phyloP scores from a whole-genome alignment of 2,888 invertebrate genomes.

The Metacarcinus magister region DNA sequence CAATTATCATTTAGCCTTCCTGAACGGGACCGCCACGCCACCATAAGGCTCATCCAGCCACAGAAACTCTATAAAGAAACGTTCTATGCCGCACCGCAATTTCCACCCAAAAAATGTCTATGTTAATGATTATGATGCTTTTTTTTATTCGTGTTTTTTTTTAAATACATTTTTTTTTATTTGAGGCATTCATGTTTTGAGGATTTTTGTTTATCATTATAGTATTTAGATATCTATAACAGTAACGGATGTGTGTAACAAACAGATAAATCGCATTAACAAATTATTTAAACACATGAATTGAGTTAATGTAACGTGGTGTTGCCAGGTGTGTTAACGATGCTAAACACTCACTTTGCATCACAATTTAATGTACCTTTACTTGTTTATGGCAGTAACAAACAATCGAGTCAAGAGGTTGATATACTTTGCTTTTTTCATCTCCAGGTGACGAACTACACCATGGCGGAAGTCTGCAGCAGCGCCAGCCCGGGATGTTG shows the following conservation, averaged over 20 bases:
- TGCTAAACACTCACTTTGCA: not conserved
- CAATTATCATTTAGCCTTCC: conserved; percentile 38
- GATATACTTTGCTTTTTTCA: not conserved
- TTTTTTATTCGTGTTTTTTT: not conserved
- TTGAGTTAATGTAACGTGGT: not conserved
- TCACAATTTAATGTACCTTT: not conserved
- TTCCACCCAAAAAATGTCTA: not conserved
- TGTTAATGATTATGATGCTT: not conserved
- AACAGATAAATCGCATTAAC: not conserved
- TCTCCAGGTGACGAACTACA: not conserved
- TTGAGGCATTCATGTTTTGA: not conserved
- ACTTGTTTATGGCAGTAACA: not conserved
- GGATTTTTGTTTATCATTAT: too few relatives aligned
- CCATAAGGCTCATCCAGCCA: not conserved
- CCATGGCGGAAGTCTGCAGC: not conserved
- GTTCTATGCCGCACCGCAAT: not conserved
- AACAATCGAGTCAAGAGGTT: not conserved
- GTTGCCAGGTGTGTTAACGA: not conserved
- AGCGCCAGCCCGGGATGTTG: not conserved
- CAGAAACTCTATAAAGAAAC: conserved; percentile 27
- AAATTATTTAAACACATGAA: not conserved
- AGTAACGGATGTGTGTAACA: not conserved
- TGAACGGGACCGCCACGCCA: not conserved
- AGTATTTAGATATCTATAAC: too few relatives aligned
- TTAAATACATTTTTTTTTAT: not conserved